Evolutionary conservation across 2,888 invertebrate genomes (phyloP), one percentile per base, ranked within the genome.

Genomic region (Lepetodrilus schrolli): DNA sequence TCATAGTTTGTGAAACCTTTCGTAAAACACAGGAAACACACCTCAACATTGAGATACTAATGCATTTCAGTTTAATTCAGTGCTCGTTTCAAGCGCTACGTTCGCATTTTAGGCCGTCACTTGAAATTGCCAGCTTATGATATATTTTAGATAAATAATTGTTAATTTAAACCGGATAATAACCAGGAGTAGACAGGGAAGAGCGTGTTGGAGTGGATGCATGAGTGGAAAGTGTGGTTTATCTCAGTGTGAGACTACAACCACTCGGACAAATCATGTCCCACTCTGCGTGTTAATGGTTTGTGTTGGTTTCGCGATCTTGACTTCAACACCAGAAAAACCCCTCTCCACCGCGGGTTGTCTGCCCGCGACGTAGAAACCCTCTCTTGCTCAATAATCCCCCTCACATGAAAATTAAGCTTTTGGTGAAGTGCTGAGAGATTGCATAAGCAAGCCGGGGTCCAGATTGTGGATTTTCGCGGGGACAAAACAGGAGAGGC

Each of bases 391-490:
- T 7, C 17, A 23, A 30, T 58, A 58, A 58, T 58, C 58, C 58
- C 26, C 34, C 58, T 26, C 58, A 58, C 26, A 58, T 58, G 30
- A 58, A 58, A 58, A 58, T 58, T 58, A 58, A 58, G 58, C 58
- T 30, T 30, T 58, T 30, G 26, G 30, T 34, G 26, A 34, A 58
- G 58, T 58, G 58, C 34, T 23, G 26, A 30, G 34, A 58, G 58
- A 58, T 58, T 58, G 34, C 34, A 30, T 58, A 58, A 58, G 58
- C 34, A 58, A 58, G 34, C 26, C 58, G 26, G 26, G 58, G 34
- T 17, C 58, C 26, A 58, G 58, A 30, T 30, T 58, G 58, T 58
- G 30, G 30, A 30, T 58, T 58, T 26, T 30, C 26, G n/a, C n/a
- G 34, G 58, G 30, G 58, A 58, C 58, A 58, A 58, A 58, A 30